Evolutionary conservation across 2,113 vertebrate species (phyloP), one percentile per base, ranked within the genome.

Genomic region (Pygoscelis adeliae): DNA sequence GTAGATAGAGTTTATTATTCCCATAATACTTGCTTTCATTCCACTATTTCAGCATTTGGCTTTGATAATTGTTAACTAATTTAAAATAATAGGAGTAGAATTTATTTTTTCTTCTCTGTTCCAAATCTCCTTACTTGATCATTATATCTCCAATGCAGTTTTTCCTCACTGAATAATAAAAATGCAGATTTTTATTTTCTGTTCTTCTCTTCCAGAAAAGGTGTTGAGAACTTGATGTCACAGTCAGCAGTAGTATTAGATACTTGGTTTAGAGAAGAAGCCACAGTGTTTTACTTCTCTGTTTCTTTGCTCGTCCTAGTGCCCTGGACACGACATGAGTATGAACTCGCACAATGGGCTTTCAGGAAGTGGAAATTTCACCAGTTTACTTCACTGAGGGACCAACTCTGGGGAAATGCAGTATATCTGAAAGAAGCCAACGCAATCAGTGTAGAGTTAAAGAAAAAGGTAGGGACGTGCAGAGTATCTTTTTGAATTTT

Each of bases 291-390:
- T 66, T 19, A 55, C 80, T 52, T 26, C n/a, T 76, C 17, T 65
- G 36, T 79, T 78, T 82, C 47, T 82, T 83, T 94, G 42, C n/a
- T 85, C 40, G 92, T 94, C 19, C 34, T 95, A 99, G 99, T 99
- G 80, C 98, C 99, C 19, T 99, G 99, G 99, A 99, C 99, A 50
- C 99, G 99, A 89, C 99, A 99, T 18, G 99, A 99, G 79, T 99
- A 99, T 20, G 99, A 99, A 70, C 96, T 99, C 2, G 99, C 99
- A 30, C 99, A 99, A 30, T 99, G 99, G 99, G 99, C 99, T 87
- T 99, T 99, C 98, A 99, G 99, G 91, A 99, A 99, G 81, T 99
- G 99, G 99, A 98, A 99, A 77, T 99, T 98, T 93, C 99, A 99
- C 92, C 99, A 99, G 97, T 99, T 99, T 85, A 99, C 99, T 83